Percentiles rank a stretch among this genome's conserved stretches.
Conservation (phyloP, 2,113 vertebrate genomes). For the Albula glossodonta region DNA sequence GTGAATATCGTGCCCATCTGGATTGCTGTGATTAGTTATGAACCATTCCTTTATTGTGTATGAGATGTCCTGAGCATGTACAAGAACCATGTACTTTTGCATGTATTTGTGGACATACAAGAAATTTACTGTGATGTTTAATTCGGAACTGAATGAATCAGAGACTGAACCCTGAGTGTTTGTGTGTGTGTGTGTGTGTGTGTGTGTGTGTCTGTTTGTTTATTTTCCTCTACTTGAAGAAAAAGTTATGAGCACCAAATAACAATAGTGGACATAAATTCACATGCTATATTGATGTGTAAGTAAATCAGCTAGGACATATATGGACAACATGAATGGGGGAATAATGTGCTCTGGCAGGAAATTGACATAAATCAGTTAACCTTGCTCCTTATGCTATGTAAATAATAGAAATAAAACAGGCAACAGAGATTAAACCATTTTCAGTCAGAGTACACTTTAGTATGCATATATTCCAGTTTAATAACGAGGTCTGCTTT, state of each 20-base stretch:
- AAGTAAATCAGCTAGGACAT: not conserved
- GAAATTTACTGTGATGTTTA: too few relatives aligned
- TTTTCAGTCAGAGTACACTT: not conserved
- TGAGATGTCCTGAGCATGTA: constrained; percentile 3
- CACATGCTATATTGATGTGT: not conserved
- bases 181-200: too few relatives aligned
- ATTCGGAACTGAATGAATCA: too few relatives aligned
- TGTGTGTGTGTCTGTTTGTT: too few relatives aligned
- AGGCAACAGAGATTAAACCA: not conserved
- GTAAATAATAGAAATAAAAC: not conserved
- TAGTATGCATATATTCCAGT: constrained; percentile 44
- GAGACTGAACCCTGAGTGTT: too few relatives aligned
- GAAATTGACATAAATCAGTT: not conserved
- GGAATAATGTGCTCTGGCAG: not conserved
- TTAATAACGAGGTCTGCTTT: constrained; percentile 59
- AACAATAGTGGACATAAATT: not conserved
- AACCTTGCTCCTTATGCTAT: not conserved
- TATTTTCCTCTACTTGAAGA: too few relatives aligned
- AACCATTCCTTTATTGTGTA: not conserved
- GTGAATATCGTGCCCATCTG: not conserved
- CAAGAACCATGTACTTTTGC: not conserved
- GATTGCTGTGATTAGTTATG: not conserved
- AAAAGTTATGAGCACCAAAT: too few relatives aligned
- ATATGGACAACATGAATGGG: not conserved
- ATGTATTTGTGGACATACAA: too few relatives aligned